Evolutionary conservation across 2,113 vertebrate genomes (phyloP).

Genomic region (Prunella fulvescens): DNA sequence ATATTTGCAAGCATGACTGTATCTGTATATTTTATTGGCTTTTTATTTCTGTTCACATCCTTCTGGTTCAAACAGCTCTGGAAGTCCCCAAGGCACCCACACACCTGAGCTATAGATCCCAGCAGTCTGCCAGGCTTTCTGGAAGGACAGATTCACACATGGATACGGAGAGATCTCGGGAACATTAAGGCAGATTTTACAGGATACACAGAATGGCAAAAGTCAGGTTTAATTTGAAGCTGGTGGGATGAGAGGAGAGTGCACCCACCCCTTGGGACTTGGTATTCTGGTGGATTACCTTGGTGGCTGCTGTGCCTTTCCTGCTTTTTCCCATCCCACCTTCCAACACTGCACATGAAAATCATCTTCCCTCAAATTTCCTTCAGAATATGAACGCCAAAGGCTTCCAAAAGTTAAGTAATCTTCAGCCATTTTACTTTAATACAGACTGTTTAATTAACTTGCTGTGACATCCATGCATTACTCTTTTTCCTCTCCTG

Average conservation of each 20-base stretch:
- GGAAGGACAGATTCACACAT: background rate
- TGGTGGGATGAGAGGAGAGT: background rate
- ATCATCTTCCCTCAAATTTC: background rate
- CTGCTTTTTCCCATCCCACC: background rate
- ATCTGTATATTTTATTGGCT: background rate
- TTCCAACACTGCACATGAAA: background rate
- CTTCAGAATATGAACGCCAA: fast-evolving
- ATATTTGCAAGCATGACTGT: background rate
- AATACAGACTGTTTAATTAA: background rate
- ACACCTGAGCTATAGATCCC: background rate
- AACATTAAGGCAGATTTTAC: background rate
- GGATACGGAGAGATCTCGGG: background rate
- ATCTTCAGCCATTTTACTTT: background rate
- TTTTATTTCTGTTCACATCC: background rate
- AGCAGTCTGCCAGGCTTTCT: background rate
- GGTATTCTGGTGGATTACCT: background rate
- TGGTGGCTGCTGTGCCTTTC: background rate
- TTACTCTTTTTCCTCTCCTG: background rate
- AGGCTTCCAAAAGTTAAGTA: background rate
- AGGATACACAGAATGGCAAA: background rate
- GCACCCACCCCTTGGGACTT: background rate
- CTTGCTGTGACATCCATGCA: background rate
- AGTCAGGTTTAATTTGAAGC: background rate
- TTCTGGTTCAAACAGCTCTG: background rate
- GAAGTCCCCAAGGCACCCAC: background rate